Conservation (phyloP, 2,113 vertebrate species). For the Tachysurus fulvidraco region DNA sequence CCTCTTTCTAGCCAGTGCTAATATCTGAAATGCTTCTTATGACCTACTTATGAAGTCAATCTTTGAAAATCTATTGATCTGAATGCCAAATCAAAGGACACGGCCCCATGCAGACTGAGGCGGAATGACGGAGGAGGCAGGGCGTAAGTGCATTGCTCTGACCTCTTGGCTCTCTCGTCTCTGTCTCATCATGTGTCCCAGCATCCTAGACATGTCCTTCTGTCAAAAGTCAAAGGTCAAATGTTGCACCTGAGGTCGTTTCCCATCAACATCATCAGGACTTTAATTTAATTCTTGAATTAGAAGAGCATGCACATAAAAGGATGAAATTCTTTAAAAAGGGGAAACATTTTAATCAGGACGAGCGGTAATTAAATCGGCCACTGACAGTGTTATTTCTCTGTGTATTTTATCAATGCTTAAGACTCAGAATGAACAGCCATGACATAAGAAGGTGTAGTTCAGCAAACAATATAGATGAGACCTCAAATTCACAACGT, state of each 20-base stretch:
- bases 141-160: conserved; percentile 70
- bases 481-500: conserved; percentile 69
- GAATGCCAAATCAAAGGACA: conserved; percentile 56
- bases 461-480: conserved; percentile 68
- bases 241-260: conserved; percentile 78
- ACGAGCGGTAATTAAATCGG: conserved; percentile 63
- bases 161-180: conserved; percentile 75
- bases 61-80: conserved; percentile 68
- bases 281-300: conserved; percentile 82
- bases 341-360: conserved; percentile 34
- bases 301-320: conserved; percentile 55
- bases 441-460: conserved; percentile 60
- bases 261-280: conserved; percentile 73
- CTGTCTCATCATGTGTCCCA: conserved; percentile 73
- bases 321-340: conserved; percentile 62
- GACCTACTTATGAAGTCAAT: conserved; percentile 73
- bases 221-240: conserved; percentile 77
- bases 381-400: conserved; percentile 68
- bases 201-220: conserved; percentile 76
- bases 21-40: conserved; percentile 71
- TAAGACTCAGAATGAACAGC: conserved; percentile 59
- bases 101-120: conserved; percentile 52
- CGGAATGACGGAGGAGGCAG: conserved; percentile 34
- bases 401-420: conserved; percentile 71
- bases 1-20: conserved; percentile 61